phyloP scores from a whole-genome alignment of 1,140 invertebrate genomes.

The Brachionus rotundiformis region DNA sequence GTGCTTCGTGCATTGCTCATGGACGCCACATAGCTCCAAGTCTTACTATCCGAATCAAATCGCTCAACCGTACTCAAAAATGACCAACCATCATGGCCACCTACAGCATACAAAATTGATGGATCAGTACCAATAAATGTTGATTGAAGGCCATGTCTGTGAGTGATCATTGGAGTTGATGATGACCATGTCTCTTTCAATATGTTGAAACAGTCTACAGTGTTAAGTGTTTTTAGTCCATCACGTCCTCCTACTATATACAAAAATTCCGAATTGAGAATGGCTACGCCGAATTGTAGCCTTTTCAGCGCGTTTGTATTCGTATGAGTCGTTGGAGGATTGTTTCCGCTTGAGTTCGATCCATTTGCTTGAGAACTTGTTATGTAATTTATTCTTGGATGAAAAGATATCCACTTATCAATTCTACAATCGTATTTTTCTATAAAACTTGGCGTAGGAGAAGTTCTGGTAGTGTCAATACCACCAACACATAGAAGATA shows the following conservation, averaged over 20 bases:
- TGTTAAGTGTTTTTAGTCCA: constrained; percentile 83
- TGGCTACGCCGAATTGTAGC: constrained; percentile 69
- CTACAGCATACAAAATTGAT: constrained; percentile 82
- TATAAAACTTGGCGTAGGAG: constrained; percentile 77
- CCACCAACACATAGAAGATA: constrained; percentile 30
- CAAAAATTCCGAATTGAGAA: constrained; percentile 84
- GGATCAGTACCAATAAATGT: constrained; percentile 69
- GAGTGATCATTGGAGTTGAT: constrained; percentile 84
- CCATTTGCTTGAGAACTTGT: neutral
- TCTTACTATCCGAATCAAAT: constrained; percentile 80
- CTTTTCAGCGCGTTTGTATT: constrained; percentile 34
- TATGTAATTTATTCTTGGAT: neutral
- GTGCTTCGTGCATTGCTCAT: constrained; percentile 77
- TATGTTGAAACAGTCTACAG: constrained; percentile 54
- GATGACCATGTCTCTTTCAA: constrained; percentile 72
- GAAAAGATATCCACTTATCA: constrained; percentile 74
- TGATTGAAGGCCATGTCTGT: constrained; percentile 82
- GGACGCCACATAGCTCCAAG: constrained; percentile 82
- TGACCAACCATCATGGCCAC: constrained; percentile 79
- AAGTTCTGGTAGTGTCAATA: constrained; percentile 49
- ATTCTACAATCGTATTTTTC: constrained; percentile 83
- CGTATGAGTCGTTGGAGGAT: neutral
- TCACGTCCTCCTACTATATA: constrained; percentile 83
- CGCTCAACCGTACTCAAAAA: constrained; percentile 71
- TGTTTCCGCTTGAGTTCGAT: neutral